Evolutionary conservation across 2,797 vertebrate genomes (phyloP).

Genomic region (Sebastes vulpes): DNA sequence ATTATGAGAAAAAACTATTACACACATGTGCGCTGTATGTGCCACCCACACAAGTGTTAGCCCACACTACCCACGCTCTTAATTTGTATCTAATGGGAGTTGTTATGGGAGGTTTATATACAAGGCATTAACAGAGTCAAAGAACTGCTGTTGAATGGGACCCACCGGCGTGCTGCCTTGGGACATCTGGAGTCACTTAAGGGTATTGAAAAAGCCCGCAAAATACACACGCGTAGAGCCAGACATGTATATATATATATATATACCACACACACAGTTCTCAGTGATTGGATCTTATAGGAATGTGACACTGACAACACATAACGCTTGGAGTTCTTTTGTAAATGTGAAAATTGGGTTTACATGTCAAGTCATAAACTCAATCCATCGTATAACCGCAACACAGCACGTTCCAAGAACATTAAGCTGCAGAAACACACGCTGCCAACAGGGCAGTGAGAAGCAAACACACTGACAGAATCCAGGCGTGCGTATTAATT

Average conservation of each 20-base stretch:
- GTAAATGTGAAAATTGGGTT: conserved; percentile 72
- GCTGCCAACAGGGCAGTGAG: not conserved
- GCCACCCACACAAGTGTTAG: conserved; percentile 43
- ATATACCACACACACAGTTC: conserved; percentile 53
- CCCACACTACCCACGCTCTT: conserved; percentile 46
- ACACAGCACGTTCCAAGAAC: conserved; percentile 12
- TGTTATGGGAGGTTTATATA: conserved; percentile 81
- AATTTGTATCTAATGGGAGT: conserved; percentile 78
- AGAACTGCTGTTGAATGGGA: conserved; percentile 75
- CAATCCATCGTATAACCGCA: conserved; percentile 51
- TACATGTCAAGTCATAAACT: conserved; percentile 67
- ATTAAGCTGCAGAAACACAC: conserved; percentile 20
- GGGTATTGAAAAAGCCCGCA: conserved; percentile 79
- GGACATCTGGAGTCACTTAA: conserved; percentile 85
- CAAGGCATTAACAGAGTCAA: conserved; percentile 78
- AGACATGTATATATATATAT: conserved; percentile 19
- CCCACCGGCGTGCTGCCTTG: conserved; percentile 73
- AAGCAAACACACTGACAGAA: conserved; percentile 9
- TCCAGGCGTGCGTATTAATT: conserved; percentile 7
- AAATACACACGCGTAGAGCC: conserved; percentile 57
- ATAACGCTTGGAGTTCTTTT: conserved; percentile 34
- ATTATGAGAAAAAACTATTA: conserved; percentile 57
- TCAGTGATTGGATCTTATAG: conserved; percentile 56
- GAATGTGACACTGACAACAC: conserved; percentile 68
- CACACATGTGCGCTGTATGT: conserved; percentile 39